Conservation (phyloP, 2,888 invertebrate species). For the Harpalus rubripes region DNA sequence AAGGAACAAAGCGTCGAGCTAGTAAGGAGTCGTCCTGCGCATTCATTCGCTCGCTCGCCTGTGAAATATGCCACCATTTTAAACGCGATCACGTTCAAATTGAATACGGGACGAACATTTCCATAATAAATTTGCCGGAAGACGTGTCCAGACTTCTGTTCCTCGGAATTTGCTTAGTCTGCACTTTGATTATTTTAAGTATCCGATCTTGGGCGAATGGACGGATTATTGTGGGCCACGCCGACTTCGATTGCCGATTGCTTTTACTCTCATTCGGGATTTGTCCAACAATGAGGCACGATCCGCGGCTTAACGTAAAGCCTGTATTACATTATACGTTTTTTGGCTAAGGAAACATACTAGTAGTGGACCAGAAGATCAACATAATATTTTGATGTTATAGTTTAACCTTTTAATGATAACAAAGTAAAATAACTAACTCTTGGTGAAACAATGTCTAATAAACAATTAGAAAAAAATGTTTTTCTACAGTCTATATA, state of each 20-base stretch:
- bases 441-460: too few species aligned
- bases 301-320: too few species aligned
- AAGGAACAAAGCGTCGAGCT: conserved; percentile 22
- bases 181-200: conserved; percentile 65
- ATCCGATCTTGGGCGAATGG: conserved; percentile 47
- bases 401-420: too few species aligned
- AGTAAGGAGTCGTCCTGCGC: conserved; percentile 30
- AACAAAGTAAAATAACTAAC: too few species aligned
- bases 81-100: conserved; percentile 77
- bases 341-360: too few species aligned
- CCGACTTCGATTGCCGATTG: conserved; percentile 37
- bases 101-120: conserved; percentile 77
- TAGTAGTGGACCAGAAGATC: too few species aligned
- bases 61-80: conserved; percentile 77
- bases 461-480: too few species aligned
- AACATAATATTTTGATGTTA: too few species aligned
- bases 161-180: conserved; percentile 56
- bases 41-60: conserved; percentile 49
- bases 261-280: conserved; percentile 57
- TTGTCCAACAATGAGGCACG: conserved; percentile 33
- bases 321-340: too few species aligned
- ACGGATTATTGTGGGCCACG: conserved; percentile 24
- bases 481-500: too few species aligned
- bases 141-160: conserved; percentile 75
- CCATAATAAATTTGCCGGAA: conserved; percentile 76